Evolutionary conservation across 2,888 invertebrate species (phyloP).

Genomic region (Nomada ruficornis): DNA sequence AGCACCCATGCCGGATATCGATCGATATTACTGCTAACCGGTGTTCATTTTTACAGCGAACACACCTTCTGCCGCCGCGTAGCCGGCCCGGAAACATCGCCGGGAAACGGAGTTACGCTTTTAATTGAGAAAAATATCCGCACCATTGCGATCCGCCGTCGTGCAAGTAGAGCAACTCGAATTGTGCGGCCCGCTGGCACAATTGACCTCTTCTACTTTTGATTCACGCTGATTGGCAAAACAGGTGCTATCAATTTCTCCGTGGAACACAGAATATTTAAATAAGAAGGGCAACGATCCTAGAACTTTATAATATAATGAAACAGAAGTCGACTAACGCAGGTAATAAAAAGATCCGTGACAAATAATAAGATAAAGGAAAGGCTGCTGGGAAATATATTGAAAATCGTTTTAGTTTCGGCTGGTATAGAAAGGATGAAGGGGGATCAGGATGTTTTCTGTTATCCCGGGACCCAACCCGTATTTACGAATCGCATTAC

Average conservation of each 20-base stretch:
- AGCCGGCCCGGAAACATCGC: background rate
- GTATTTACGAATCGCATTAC: conserved; percentile 8
- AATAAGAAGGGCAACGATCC: too few relatives aligned
- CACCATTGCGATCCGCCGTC: conserved; percentile 19
- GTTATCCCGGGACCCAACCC: background rate
- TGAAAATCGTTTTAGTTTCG: background rate
- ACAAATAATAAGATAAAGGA: too few relatives aligned
- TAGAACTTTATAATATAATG: too few relatives aligned
- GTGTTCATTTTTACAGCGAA: conserved; percentile 42
- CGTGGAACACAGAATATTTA: too few relatives aligned
- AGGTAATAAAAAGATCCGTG: too few relatives aligned
- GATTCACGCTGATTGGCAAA: background rate
- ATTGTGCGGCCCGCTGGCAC: conserved; percentile 6
- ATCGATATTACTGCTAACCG: conserved; percentile 49
- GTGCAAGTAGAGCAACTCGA: background rate
- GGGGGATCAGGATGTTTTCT: background rate
- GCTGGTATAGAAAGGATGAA: background rate
- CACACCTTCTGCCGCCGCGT: background rate
- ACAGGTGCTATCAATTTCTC: background rate
- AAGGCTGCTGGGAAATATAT: too few relatives aligned
- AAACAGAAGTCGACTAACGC: too few relatives aligned
- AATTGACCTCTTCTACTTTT: background rate
- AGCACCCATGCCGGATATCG: conserved; percentile 50
- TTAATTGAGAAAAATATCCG: conserved; percentile 56
- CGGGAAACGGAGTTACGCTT: conserved; percentile 30